phyloP scores from a whole-genome alignment of 2,888 invertebrate species.

The Polymixis flavicincta region DNA sequence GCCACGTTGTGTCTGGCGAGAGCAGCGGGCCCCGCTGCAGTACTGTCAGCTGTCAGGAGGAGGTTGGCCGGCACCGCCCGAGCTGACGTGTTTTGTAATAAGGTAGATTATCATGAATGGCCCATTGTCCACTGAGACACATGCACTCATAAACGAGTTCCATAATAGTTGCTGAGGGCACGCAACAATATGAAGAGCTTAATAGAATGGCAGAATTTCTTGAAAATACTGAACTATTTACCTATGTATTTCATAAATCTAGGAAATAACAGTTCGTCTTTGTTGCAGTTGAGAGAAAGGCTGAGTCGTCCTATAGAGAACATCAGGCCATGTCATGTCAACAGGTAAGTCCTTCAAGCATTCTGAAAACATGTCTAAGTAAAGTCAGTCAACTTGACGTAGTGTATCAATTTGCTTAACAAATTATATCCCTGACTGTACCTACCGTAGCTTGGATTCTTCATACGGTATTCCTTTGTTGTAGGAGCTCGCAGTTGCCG shows the following conservation, averaged over 20 bases:
- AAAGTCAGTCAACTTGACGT: background rate
- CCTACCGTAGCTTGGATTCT: background rate
- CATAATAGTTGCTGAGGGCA: background rate
- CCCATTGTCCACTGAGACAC: background rate
- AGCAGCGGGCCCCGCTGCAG: conserved; percentile 93
- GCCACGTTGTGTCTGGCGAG: conserved; percentile 92
- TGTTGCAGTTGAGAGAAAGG: conserved; percentile 82
- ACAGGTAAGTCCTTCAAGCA: conserved; percentile 75
- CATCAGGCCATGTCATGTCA: conserved; percentile 75
- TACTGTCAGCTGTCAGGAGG: conserved; percentile 91
- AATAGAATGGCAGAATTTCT: background rate
- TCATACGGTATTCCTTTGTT: background rate
- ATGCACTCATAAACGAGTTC: background rate
- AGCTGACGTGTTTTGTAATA: conserved; percentile 82
- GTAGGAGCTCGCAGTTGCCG: conserved; percentile 84
- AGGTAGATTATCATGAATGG: conserved; percentile 47
- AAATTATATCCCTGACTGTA: too few relatives aligned
- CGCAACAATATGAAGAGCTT: conserved; percentile 57
- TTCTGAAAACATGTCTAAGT: background rate
- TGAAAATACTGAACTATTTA: background rate
- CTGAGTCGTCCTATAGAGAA: conserved; percentile 84
- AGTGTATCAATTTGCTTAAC: too few relatives aligned
- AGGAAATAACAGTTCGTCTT: conserved; percentile 10
- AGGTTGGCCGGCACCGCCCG: conserved; percentile 90
- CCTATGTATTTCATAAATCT: background rate